These are phyloP conservation scores for Spinus olivaceus DNA, from an alignment of 2,797 vertebrate species.

Conservation along the genomic window DNA sequence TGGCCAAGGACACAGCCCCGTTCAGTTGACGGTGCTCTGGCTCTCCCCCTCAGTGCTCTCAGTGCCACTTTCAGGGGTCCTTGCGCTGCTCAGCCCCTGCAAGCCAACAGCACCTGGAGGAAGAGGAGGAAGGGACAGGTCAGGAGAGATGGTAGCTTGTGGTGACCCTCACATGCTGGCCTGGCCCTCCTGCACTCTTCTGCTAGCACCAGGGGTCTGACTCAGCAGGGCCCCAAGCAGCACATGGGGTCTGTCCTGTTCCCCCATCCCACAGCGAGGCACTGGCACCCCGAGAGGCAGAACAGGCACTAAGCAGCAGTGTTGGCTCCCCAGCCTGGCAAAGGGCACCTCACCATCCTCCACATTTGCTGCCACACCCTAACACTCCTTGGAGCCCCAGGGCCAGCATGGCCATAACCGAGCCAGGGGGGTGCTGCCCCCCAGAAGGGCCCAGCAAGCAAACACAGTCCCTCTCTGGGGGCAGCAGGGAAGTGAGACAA, in stretches of 20 bases:
- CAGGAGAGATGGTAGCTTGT: neutral
- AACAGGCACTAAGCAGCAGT: neutral
- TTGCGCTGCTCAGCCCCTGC: neutral
- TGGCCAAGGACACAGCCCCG: neutral
- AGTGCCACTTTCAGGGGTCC: accelerated
- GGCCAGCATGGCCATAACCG: accelerated
- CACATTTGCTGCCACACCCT: neutral
- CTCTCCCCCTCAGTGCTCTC: accelerated
- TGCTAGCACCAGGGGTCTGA: neutral
- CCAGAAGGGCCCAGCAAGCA: neutral
- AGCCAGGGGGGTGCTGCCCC: neutral
- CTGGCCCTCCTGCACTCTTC: neutral
- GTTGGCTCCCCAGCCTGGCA: neutral
- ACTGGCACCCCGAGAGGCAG: neutral
- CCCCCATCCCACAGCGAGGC: neutral
- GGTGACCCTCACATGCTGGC: accelerated
- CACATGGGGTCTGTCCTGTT: accelerated
- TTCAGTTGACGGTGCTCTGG: conserved; percentile 9
- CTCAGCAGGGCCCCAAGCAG: neutral
- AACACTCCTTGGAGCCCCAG: neutral
- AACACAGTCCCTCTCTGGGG: neutral
- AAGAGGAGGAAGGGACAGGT: neutral
- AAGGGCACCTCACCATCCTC: neutral
- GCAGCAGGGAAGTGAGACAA: neutral
- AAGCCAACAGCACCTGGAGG: neutral